A percentile compares a stretch with the other conserved stretches of the same genome.
These are phyloP conservation scores for Sebastes jordani DNA, from an alignment of 2,797 vertebrate genomes.

Conservation along the genomic window DNA sequence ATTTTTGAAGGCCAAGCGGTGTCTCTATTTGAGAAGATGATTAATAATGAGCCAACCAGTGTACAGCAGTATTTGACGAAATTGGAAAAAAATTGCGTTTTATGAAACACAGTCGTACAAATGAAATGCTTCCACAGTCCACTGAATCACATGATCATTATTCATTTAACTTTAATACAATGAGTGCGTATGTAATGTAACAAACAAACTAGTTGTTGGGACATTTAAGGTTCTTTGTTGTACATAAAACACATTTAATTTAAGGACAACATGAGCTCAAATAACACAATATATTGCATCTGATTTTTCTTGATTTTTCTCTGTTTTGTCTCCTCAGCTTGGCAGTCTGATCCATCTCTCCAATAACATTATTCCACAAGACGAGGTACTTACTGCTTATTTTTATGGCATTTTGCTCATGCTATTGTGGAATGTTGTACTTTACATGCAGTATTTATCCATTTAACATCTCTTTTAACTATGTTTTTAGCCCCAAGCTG, in stretches of 20 bases:
- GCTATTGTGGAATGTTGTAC: not conserved
- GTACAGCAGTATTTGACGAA: not conserved
- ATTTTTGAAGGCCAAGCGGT: not conserved
- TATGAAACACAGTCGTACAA: too few species aligned
- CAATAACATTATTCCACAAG: conserved; percentile 77
- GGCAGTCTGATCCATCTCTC: conserved; percentile 88
- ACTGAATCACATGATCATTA: not conserved
- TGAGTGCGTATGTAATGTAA: too few species aligned
- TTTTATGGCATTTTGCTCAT: not conserved
- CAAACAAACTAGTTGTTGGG: not conserved
- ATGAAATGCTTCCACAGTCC: not conserved
- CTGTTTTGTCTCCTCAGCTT: conserved; percentile 80
- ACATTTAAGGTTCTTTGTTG: not conserved
- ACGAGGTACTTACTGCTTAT: conserved; percentile 67
- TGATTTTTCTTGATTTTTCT: not conserved
- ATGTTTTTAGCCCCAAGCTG: conserved; percentile 60
- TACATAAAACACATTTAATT: not conserved
- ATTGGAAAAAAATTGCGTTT: too few species aligned
- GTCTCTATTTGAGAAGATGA: not conserved
- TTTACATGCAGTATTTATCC: not conserved
- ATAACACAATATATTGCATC: conserved; percentile 32
- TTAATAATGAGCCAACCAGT: not conserved
- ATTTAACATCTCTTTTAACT: not conserved
- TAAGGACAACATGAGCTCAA: not conserved
- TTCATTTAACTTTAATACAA: not conserved